Base-by-base conservation (phyloP, 2,888 invertebrate genomes). In the Thera britannica region DNA sequence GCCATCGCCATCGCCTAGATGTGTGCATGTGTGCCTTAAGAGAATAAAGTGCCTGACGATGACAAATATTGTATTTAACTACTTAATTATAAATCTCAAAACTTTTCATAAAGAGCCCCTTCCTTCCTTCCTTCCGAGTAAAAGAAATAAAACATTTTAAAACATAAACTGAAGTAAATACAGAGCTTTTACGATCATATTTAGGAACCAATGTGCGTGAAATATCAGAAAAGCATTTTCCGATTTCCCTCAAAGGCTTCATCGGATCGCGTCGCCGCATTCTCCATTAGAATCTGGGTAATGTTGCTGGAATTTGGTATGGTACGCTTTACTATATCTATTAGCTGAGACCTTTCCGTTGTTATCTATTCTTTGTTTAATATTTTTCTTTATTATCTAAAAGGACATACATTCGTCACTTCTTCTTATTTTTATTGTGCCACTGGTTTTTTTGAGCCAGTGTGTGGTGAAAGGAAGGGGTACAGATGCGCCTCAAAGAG, bases 241-340 rank as follows among this genome's bases (percentile, higher is more conserved):
- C 72, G 71, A 78, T 73, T 74, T 65, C 70, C 74, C 70, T 73
- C 67, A 76, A 77, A 77, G 75, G 71, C 64, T 75, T 73, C 74
- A 77, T 77, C 77, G 76, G 77, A 74, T 72, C 73, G 74, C 63
- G 59, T 48, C 71, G 72, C 72, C 77, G 74, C 69, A 74, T 75
- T 75, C 55, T 62, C 58, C 44, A 49, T 5, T 6, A 23, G 62
- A 51, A 55, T 57, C 52, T 51, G 38, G 55, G 51, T 56, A 49
- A 69, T 62, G 62, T 59, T 34, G 73, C 73, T 36, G 70, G 75
- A 73, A 75, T 75, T 75, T 75, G 76, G 72, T 76, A 71, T 70
- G 67, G 70, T 23, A 23, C 23, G 23, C 63, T 61, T 48, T 62
- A 55, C 34, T 62, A 61, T 63, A 23, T 1, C 23, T 23, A 67